Conservation (phyloP, 1,140 invertebrate genomes). For the Lepidurus apus region DNA sequence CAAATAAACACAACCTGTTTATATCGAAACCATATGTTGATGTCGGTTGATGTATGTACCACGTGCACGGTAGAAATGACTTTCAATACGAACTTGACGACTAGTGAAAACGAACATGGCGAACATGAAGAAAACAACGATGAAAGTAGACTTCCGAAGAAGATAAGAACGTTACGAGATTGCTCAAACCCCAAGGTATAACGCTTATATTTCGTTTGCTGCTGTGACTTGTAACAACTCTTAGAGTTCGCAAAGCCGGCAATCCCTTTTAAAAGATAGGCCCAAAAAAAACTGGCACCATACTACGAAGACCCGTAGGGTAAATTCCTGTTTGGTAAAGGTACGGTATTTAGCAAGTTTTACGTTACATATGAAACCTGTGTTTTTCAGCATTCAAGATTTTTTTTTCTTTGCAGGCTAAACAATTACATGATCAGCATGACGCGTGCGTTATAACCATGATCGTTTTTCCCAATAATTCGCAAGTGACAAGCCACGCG, state of each 20-base stretch:
- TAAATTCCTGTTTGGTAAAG: background rate
- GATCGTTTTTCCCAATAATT: background rate
- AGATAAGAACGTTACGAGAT: background rate
- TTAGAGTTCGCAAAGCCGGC: background rate
- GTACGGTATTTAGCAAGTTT: background rate
- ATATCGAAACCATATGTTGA: no score
- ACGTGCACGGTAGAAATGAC: no score
- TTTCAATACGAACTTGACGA: no score
- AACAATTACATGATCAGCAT: background rate
- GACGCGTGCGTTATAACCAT: background rate
- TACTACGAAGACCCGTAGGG: background rate
- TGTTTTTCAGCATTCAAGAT: background rate
- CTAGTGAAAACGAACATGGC: no score
- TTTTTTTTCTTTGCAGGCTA: background rate
- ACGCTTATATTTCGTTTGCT: background rate
- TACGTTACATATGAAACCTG: background rate
- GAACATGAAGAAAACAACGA: no score
- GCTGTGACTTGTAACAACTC: background rate
- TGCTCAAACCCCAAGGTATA: background rate
- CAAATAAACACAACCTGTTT: no score
- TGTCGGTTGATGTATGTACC: no score
- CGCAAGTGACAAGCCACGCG: background rate
- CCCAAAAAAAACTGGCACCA: background rate
- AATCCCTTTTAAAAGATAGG: background rate
- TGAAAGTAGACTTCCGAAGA: no score